Percentiles rank a stretch among this genome's conserved stretches.
These are phyloP conservation scores for Ophion ellenae DNA, from an alignment of 2,888 invertebrate genomes.

Conservation along the genomic window DNA sequence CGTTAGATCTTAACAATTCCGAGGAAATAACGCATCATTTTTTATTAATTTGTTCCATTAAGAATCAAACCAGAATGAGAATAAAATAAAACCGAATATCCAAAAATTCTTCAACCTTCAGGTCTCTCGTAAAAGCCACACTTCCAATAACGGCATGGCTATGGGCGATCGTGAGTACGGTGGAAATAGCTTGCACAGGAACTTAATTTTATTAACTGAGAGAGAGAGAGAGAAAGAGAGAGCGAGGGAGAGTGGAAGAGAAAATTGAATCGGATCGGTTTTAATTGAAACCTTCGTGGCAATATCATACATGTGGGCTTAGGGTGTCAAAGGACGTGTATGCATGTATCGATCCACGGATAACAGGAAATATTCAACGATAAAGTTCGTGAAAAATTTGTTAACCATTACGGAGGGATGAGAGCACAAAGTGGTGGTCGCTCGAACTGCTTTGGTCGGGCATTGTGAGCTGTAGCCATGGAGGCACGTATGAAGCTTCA, in stretches of 20 bases:
- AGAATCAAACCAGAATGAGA: background rate
- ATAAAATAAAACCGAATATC: background rate
- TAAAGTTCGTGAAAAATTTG: constrained; percentile 52
- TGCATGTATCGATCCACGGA: background rate
- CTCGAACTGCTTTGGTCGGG: constrained; percentile 25
- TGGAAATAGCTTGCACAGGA: constrained; percentile 39
- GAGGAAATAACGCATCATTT: background rate
- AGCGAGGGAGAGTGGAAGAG: constrained; percentile 2
- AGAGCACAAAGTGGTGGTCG: constrained; percentile 3
- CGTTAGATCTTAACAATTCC: background rate
- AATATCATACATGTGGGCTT: constrained; percentile 33
- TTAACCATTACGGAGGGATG: constrained; percentile 23
- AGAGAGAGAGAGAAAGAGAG: constrained; percentile 22
- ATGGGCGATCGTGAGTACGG: constrained; percentile 6
- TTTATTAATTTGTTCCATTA: background rate
- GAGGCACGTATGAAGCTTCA: constrained; percentile 4
- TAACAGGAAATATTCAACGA: constrained; percentile 30
- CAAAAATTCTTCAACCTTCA: background rate
- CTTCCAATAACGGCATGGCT: constrained; percentile 20
- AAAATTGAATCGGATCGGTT: constrained; percentile 52
- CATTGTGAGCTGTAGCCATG: constrained; percentile 1
- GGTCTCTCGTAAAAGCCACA: constrained; percentile 19
- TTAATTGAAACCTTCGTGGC: constrained; percentile 55
- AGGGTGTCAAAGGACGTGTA: constrained; percentile 12
- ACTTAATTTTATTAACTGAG: constrained; percentile 52